Conservation (phyloP, 2,113 vertebrate genomes). For the Triplophysa dalaica region DNA sequence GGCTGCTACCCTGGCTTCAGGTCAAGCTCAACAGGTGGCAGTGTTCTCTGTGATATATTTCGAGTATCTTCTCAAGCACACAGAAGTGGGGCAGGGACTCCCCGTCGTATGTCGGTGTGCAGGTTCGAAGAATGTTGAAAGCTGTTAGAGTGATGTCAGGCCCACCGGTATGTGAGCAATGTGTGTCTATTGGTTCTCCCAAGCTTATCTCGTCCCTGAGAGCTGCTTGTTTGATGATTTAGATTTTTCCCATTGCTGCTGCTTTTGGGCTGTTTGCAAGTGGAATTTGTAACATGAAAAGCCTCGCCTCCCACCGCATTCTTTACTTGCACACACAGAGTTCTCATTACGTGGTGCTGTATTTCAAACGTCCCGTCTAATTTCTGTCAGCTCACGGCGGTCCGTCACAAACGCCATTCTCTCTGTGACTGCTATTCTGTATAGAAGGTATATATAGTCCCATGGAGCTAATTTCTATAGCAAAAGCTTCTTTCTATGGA, state of each 20-base stretch:
- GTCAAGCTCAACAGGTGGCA: constrained; percentile 8
- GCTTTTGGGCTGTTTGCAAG: constrained; percentile 30
- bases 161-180: constrained; percentile 44
- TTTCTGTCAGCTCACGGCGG: constrained; percentile 9
- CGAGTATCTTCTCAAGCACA: background rate
- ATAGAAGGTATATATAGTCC: no score
- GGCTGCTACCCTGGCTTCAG: background rate
- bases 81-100: background rate
- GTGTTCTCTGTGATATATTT: background rate
- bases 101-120: constrained; percentile 9
- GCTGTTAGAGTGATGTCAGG: constrained; percentile 32
- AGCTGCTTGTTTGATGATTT: constrained; percentile 32
- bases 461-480: no score
- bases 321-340: constrained; percentile 20
- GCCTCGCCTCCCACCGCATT: constrained; percentile 44
- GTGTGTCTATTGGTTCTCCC: constrained; percentile 31
- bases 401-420: background rate
- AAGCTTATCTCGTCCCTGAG: constrained; percentile 32
- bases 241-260: constrained; percentile 38
- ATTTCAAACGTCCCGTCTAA: constrained; percentile 11
- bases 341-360: constrained; percentile 24
- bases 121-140: constrained; percentile 31
- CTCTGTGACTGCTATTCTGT: no score
- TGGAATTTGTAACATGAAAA: constrained; percentile 38
- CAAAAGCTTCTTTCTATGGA: no score